Conservation (phyloP, 2,113 vertebrate genomes). For the Hemichromis elongatus region DNA sequence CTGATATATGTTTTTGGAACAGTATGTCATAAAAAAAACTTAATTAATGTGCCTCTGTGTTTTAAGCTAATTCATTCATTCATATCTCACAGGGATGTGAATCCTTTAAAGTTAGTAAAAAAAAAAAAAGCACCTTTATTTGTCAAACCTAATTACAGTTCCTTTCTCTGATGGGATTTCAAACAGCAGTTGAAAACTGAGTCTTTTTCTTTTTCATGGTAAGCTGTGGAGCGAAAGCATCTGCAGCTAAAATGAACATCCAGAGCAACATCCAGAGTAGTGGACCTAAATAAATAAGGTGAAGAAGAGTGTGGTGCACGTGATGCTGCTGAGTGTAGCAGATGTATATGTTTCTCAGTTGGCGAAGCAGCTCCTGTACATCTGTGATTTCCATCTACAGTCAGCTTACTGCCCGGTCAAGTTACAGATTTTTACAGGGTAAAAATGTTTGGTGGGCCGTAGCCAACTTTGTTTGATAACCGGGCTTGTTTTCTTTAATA, state of each 20-base stretch:
- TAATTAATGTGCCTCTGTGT: too few relatives aligned
- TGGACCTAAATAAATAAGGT: not conserved
- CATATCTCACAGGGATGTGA: conserved; percentile 27
- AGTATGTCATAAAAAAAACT: too few relatives aligned
- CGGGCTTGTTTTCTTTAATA: not conserved
- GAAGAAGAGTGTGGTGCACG: not conserved
- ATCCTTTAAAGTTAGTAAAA: conserved; percentile 46
- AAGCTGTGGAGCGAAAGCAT: conserved; percentile 17
- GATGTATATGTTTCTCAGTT: conserved; percentile 6
- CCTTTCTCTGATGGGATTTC: conserved; percentile 17
- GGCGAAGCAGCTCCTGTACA: not conserved
- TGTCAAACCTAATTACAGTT: conserved; percentile 44
- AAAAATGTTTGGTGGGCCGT: not conserved
- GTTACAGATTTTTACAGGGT: not conserved
- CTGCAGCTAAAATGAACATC: conserved; percentile 29
- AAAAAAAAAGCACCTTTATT: conserved; percentile 49
- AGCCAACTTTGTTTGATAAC: not conserved
- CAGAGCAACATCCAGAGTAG: not conserved
- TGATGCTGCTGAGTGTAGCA: not conserved
- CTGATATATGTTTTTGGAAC: too few relatives aligned
- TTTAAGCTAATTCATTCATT: too few relatives aligned
- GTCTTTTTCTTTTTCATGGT: conserved; percentile 33
- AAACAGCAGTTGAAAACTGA: conserved; percentile 47
- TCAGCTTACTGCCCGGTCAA: not conserved
- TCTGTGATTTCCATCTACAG: conserved; percentile 11